Evolutionary conservation across 1,140 invertebrate species (phyloP).

Genomic region (Atta texana): DNA sequence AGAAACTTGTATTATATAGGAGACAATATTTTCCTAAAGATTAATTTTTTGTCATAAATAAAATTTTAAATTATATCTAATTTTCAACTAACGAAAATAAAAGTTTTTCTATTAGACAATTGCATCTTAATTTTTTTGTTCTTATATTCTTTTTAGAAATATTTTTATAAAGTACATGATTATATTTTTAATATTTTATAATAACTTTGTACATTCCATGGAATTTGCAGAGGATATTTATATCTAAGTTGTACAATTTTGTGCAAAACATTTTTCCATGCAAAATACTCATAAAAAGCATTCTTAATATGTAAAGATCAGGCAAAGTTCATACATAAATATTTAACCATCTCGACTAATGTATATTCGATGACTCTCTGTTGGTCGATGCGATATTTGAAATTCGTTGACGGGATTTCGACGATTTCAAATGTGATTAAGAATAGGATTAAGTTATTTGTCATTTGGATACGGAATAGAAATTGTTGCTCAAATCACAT

Average conservation of each 20-base stretch:
- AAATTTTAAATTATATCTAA: neutral
- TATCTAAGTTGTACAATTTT: constrained; percentile 3
- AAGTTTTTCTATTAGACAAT: constrained; percentile 1
- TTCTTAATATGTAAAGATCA: neutral
- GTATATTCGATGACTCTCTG: constrained; percentile 8
- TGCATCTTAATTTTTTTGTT: neutral
- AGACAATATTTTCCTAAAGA: neutral
- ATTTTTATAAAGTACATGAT: neutral
- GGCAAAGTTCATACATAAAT: constrained; percentile 29
- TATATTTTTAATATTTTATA: constrained; percentile 3
- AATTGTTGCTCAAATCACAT: neutral
- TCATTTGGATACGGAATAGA: constrained; percentile 5
- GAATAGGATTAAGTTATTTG: constrained; percentile 11
- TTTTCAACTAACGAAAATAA: neutral
- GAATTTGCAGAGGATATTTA: neutral
- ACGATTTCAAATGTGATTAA: neutral
- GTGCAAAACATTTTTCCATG: neutral
- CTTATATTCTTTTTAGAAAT: neutral
- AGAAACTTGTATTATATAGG: neutral
- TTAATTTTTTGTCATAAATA: neutral
- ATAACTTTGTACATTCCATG: neutral
- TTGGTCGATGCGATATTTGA: neutral
- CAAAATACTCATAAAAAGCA: neutral
- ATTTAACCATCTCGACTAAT: constrained; percentile 1
- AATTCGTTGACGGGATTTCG: constrained; percentile 22